A percentile compares a stretch with the other conserved stretches of the same genome.
These are phyloP conservation scores for Latrodectus hesperus DNA, from an alignment of 2,888 invertebrate genomes.

Conservation along the genomic window DNA sequence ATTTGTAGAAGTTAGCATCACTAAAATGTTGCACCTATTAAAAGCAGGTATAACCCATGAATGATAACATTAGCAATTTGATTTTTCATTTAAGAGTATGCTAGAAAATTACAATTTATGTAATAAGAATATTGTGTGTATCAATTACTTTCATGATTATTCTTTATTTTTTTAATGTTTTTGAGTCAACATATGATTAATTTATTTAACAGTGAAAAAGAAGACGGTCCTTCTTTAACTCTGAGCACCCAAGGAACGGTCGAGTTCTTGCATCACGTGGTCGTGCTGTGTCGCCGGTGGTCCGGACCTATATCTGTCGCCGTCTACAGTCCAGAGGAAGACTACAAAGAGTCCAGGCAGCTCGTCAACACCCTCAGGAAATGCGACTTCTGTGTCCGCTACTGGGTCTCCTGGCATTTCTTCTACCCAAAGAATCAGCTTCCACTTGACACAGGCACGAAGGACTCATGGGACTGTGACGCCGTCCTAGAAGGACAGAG, in stretches of 20 bases:
- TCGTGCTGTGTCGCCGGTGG: slow-evolving; percentile 82
- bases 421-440: slow-evolving; percentile 85
- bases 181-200: neutral
- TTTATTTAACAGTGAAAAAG: slow-evolving; percentile 2
- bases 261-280: slow-evolving; percentile 82
- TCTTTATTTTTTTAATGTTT: neutral
- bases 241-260: slow-evolving; percentile 84
- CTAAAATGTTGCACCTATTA: too few species aligned
- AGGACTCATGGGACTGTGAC: neutral
- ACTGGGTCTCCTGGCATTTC: slow-evolving; percentile 89
- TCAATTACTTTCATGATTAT: neutral
- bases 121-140: neutral
- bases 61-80: too few species aligned
- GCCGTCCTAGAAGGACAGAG: neutral
- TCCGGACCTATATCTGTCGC: slow-evolving; percentile 83
- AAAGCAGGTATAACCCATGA: too few species aligned
- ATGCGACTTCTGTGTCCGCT: slow-evolving; percentile 82
- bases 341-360: slow-evolving; percentile 79
- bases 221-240: slow-evolving; percentile 76
- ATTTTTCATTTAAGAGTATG: too few species aligned
- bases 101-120: neutral
- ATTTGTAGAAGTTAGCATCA: too few species aligned
- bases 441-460: neutral
- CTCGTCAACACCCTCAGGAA: slow-evolving; percentile 81
- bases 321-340: slow-evolving; percentile 82